phyloP scores from a whole-genome alignment of 2,113 vertebrate species.

The Phrynocephalus versicolor region DNA sequence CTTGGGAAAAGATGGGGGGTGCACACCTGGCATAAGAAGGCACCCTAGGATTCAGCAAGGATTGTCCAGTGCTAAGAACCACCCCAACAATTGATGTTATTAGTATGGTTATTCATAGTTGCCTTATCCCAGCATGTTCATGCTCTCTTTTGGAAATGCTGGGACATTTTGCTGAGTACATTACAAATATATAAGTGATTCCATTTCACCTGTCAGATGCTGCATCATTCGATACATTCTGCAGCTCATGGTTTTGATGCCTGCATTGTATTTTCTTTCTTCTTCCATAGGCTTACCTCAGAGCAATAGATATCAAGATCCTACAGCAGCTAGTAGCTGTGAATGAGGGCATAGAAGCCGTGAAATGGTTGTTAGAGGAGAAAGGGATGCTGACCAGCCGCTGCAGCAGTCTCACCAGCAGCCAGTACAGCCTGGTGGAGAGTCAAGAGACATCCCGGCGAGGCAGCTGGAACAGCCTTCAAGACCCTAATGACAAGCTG shows the following conservation, averaged over 20 bases:
- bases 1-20: background rate
- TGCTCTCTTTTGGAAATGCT: background rate
- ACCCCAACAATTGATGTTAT: background rate
- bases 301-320: conserved; percentile 91
- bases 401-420: conserved; percentile 96
- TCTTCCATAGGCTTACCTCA: conserved; percentile 78
- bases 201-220: background rate
- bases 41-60: background rate
- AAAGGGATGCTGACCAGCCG: conserved; percentile 87
- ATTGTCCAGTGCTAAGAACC: background rate
- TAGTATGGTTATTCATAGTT: background rate
- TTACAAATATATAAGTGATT: background rate
- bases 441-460: conserved; percentile 86
- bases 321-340: conserved; percentile 91
- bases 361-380: conserved; percentile 96
- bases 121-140: background rate
- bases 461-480: conserved; percentile 96
- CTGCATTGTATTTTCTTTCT: conserved; percentile 17
- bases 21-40: background rate
- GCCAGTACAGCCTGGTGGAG: conserved; percentile 93
- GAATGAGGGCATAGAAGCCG: conserved; percentile 94
- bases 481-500: conserved; percentile 89
- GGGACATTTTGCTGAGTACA: too few species aligned
- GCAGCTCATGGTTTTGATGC: background rate
- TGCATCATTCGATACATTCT: background rate